Conservation (phyloP, 2,797 vertebrate species). For the Petrocephalus schoutedeni region DNA sequence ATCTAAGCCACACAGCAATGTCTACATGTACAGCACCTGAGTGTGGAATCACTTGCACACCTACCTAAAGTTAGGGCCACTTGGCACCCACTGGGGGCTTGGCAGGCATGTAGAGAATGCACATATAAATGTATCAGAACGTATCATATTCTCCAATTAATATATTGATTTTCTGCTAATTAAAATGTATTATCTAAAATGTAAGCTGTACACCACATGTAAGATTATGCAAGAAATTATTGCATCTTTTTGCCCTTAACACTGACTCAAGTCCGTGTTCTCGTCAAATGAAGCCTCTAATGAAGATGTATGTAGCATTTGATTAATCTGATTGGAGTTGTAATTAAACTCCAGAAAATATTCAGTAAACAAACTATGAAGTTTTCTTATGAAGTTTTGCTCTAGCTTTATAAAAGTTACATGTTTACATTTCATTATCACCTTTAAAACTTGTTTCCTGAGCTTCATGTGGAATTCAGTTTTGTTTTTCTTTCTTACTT, state of each 20-base stretch:
- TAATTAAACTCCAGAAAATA: not conserved
- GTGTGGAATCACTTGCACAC: too few species aligned
- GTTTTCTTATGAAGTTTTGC: not conserved
- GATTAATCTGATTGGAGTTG: not conserved
- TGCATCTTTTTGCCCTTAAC: not conserved
- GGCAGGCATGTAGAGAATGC: not conserved
- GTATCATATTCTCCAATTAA: too few species aligned
- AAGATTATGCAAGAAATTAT: not conserved
- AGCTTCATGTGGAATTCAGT: not conserved
- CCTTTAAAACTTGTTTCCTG: not conserved
- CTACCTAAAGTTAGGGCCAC: not conserved
- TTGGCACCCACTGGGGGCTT: not conserved
- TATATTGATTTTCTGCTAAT: not conserved
- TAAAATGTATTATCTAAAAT: not conserved
- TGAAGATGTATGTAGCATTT: not conserved
- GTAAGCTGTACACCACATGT: not conserved
- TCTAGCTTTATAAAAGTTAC: not conserved
- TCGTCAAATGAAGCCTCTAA: not conserved
- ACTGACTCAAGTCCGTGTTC: not conserved
- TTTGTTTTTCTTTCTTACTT: not conserved
- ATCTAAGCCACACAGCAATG: conserved; percentile 49
- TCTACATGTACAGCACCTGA: not conserved
- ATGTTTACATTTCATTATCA: not conserved
- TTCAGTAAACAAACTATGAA: not conserved
- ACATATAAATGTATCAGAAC: not conserved